Base-by-base conservation (phyloP, 2,797 vertebrate species). In the Microctenopoma stevenorrisi region DNA sequence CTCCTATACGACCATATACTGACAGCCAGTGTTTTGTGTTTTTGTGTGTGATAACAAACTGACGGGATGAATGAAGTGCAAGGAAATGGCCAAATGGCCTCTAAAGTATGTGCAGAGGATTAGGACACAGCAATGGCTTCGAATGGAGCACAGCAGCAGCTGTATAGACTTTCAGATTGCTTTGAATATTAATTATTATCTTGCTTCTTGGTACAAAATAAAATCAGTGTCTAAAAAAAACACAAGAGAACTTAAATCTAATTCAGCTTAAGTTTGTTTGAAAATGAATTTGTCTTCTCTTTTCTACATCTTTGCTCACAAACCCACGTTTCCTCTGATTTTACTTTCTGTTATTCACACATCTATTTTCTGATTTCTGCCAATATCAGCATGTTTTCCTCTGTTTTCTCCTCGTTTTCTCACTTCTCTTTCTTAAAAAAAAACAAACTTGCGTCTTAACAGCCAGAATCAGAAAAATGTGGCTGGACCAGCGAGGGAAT, bases 381-480 rank as follows among this genome's bases (percentile, higher is more conserved):
- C 30, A 26, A 11, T 63, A 48, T 64, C 48, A 33, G 35, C 60
- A 43, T 56, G 37, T n/a, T 47, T 74, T 58, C 48, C 44, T 48
- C 22, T 40, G 13, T 61, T 42, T 15, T 40, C 14, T 50, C 46
- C 51, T 46, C 28, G 4, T 25, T 52, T 65, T 6, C 42, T 16
- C 42, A 7, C 42, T 43, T 43, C 42, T 42, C 12, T 42, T 13
- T 42, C 40, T 42, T 3, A 12, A 26, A 26, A 10, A 10, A 12
- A 26, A 26, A 10, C 18, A 18, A 18, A 5, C 60, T 15, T 57
- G 14, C 16, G 62, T 38, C 42, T 8, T 10, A 48, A 56, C 14
- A 48, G 4, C 52, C 3, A 5, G 5, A 25, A 56, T 37, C 13
- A 42, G 60, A 49, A 46, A 42, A 61, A 26, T 12, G 51, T 40